These are phyloP conservation scores for Molanna angustata DNA, from an alignment of 2,888 invertebrate genomes.

Conservation along the genomic window DNA sequence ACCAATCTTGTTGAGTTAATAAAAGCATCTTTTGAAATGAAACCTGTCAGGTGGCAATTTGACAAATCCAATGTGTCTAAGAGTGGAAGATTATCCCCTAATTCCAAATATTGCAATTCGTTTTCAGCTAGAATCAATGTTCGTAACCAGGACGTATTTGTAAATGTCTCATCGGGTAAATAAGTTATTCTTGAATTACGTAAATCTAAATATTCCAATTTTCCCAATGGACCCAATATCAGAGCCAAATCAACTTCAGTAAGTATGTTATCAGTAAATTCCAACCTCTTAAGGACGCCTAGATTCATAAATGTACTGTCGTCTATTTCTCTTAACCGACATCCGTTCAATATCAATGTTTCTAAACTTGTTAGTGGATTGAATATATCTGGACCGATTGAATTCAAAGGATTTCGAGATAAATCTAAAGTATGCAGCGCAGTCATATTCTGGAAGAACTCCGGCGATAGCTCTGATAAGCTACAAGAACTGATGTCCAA, in stretches of 20 bases:
- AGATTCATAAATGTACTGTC: slow-evolving; percentile 57
- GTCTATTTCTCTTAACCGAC: slow-evolving; percentile 58
- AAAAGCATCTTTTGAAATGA: slow-evolving; percentile 66
- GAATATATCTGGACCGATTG: slow-evolving; percentile 58
- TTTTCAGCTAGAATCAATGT: slow-evolving; percentile 64
- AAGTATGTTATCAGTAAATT: slow-evolving; percentile 60
- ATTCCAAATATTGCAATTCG: slow-evolving; percentile 60
- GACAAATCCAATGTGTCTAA: slow-evolving; percentile 66
- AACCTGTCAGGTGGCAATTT: slow-evolving; percentile 64
- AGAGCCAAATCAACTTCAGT: slow-evolving; percentile 58
- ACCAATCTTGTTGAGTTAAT: slow-evolving; percentile 64
- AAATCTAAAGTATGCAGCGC: slow-evolving; percentile 66
- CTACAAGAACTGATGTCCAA: slow-evolving; percentile 67
- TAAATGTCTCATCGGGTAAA: slow-evolving; percentile 63
- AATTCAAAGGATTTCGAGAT: slow-evolving; percentile 63
- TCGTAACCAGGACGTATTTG: slow-evolving; percentile 62
- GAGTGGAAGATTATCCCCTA: slow-evolving; percentile 63
- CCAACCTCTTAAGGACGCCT: slow-evolving; percentile 61
- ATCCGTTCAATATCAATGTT: slow-evolving; percentile 62
- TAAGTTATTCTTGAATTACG: slow-evolving; percentile 59
- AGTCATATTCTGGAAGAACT: slow-evolving; percentile 66
- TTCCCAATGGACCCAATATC: slow-evolving; percentile 57
- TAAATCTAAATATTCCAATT: slow-evolving; percentile 63
- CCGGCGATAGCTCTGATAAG: slow-evolving; percentile 55
- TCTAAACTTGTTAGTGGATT: slow-evolving; percentile 64